phyloP scores from a whole-genome alignment of 2,888 invertebrate species.

The Brachyptera putata region DNA sequence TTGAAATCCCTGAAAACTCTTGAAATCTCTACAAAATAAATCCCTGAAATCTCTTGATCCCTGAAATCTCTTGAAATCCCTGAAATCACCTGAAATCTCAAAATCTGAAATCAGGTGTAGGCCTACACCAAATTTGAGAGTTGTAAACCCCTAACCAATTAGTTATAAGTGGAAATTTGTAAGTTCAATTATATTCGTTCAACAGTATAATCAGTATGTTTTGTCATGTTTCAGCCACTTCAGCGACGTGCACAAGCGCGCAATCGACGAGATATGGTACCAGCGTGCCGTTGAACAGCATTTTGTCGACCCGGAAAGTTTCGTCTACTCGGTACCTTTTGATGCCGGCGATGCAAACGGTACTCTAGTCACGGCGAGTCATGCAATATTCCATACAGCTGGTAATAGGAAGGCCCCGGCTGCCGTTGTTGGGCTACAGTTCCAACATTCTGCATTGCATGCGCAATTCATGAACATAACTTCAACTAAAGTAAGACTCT shows the following conservation, averaged over 20 bases:
- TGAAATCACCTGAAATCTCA: no score
- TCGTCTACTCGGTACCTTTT: conserved; percentile 71
- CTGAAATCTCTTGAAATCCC: no score
- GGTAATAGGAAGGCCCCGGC: conserved; percentile 82
- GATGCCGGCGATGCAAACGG: conserved; percentile 46
- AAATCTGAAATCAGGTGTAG: no score
- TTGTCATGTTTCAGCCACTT: conserved; percentile 57
- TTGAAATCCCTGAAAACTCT: no score
- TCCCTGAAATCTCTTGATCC: no score
- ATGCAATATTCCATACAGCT: conserved; percentile 67
- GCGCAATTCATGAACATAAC: conserved; percentile 70
- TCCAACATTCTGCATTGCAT: conserved; percentile 65
- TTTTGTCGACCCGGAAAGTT: conserved; percentile 67
- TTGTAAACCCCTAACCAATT: no score
- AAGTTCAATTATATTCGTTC: no score
- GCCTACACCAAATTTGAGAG: no score
- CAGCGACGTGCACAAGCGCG: conserved; percentile 66
- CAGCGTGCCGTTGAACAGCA: conserved; percentile 85
- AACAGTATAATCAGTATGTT: no score
- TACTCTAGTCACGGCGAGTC: conserved; percentile 71
- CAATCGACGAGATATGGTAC: conserved; percentile 88
- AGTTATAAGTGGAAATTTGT: no score
- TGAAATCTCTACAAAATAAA: no score
- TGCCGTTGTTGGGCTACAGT: conserved; percentile 85
- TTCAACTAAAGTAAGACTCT: conserved; percentile 42